These are phyloP conservation scores for Perithous albicinctus DNA, from an alignment of 2,888 invertebrate genomes.

Conservation along the genomic window DNA sequence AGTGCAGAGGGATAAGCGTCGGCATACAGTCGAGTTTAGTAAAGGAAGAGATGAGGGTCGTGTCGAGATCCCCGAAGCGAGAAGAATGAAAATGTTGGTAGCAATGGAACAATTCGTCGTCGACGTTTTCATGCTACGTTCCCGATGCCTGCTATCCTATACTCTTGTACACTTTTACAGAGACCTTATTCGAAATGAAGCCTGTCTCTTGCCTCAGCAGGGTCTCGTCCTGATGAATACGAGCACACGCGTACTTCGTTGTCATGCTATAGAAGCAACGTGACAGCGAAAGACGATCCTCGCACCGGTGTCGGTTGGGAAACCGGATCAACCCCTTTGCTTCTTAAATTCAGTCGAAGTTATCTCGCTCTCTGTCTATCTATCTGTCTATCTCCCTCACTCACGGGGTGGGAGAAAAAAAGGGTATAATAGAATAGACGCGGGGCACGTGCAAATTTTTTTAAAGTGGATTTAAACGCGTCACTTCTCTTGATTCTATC, in stretches of 20 bases:
- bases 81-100: conserved; percentile 80
- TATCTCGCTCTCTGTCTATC: conserved; percentile 17
- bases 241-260: conserved; percentile 37
- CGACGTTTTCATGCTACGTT: conserved; percentile 32
- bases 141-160: conserved; percentile 17
- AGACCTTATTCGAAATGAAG: conserved; percentile 9
- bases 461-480: conserved; percentile 52
- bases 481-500: conserved; percentile 39
- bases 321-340: conserved; percentile 68
- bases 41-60: conserved; percentile 60
- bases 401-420: background rate
- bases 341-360: conserved; percentile 60
- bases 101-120: conserved; percentile 81
- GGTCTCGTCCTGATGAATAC: conserved; percentile 33
- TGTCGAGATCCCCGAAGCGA: conserved; percentile 57
- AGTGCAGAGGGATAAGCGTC: conserved; percentile 44
- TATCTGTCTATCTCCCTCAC: no score
- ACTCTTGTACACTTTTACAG: conserved; percentile 35
- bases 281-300: conserved; percentile 65
- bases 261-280: conserved; percentile 27
- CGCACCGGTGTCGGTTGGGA: conserved; percentile 25
- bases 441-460: conserved; percentile 63
- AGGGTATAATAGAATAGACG: conserved; percentile 36
- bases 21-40: conserved; percentile 9
- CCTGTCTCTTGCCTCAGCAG: background rate